Percentiles rank a stretch among this genome's conserved stretches.
Conservation (phyloP, 35 echinoderm and acorn worm species). For the Acanthaster planci region DNA sequence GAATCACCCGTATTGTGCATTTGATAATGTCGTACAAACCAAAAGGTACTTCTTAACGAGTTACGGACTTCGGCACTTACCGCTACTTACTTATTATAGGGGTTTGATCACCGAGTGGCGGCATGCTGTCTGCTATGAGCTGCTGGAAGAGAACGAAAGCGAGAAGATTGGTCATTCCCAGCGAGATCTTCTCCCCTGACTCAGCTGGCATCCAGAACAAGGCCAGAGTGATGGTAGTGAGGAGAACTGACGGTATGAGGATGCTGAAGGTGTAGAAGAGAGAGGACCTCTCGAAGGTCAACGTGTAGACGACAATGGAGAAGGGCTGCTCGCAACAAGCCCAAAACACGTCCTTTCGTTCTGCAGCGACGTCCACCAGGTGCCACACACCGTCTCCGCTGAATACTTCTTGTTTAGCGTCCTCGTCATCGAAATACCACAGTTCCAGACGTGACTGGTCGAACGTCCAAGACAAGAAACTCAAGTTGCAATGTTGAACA, state of each 20-base stretch:
- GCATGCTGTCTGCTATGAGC: conserved; percentile 61
- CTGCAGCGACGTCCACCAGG: neutral
- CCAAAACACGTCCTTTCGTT: neutral
- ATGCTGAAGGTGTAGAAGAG: conserved; percentile 69
- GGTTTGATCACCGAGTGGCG: conserved; percentile 58
- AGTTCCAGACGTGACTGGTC: conserved; percentile 33
- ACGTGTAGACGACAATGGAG: conserved; percentile 53
- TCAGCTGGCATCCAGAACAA: conserved; percentile 76
- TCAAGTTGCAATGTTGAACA: conserved; percentile 53
- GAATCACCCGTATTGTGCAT: no score
- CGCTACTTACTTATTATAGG: conserved; percentile 52
- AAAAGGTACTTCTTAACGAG: no score
- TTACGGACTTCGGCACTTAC: no score
- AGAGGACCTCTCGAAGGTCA: conserved; percentile 52
- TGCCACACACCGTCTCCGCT: conserved; percentile 63
- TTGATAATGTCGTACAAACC: no score
- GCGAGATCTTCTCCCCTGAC: conserved; percentile 81
- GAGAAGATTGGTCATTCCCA: conserved; percentile 70
- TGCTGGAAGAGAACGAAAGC: conserved; percentile 87
- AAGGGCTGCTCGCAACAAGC: conserved; percentile 47
- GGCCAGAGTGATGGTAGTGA: conserved; percentile 40
- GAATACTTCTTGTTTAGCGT: conserved; percentile 58
- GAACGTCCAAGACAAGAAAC: conserved; percentile 51
- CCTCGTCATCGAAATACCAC: neutral
- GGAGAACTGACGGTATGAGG: conserved; percentile 60